These are phyloP conservation scores for Melanotus villosus DNA, from an alignment of 2,888 invertebrate species.

Conservation along the genomic window DNA sequence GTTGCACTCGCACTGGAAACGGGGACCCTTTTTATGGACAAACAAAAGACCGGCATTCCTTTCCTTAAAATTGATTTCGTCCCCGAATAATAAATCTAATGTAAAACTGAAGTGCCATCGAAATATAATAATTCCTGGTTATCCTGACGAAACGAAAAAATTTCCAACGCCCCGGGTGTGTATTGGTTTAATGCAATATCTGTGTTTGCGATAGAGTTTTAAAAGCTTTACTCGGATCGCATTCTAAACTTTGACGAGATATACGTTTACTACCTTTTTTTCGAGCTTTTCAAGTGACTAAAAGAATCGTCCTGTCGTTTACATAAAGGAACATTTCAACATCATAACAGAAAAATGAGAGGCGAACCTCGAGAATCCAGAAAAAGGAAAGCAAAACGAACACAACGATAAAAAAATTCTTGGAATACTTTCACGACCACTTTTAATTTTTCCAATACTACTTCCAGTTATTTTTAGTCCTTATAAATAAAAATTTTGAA, in stretches of 20 bases:
- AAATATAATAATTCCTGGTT: slow-evolving; percentile 46
- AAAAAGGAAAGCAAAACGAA: no score
- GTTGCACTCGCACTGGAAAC: slow-evolving; percentile 42
- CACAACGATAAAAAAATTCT: no score
- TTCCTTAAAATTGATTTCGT: slow-evolving; percentile 48
- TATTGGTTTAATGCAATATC: slow-evolving; percentile 56
- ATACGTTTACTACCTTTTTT: slow-evolving; percentile 8
- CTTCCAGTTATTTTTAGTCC: no score
- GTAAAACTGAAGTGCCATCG: slow-evolving; percentile 45
- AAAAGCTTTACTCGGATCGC: slow-evolving; percentile 48
- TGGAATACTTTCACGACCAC: no score
- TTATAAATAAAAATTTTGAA: no score
- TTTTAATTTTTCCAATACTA: no score
- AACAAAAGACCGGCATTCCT: slow-evolving; percentile 51
- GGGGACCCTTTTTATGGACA: slow-evolving; percentile 44
- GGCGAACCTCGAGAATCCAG: no score
- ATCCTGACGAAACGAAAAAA: slow-evolving; percentile 37
- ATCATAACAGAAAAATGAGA: no score
- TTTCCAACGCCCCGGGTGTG: slow-evolving; percentile 30
- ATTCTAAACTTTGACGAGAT: neutral
- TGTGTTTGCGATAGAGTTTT: slow-evolving; percentile 54
- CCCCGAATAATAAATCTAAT: slow-evolving; percentile 48
- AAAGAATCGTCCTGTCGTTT: neutral
- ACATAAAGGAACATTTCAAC: no score
- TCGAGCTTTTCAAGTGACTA: neutral